A percentile compares a stretch with the other conserved stretches of the same genome.
Evolutionary conservation across 2,113 vertebrate genomes (phyloP).

Genomic region (Glaucidium brasilianum): DNA sequence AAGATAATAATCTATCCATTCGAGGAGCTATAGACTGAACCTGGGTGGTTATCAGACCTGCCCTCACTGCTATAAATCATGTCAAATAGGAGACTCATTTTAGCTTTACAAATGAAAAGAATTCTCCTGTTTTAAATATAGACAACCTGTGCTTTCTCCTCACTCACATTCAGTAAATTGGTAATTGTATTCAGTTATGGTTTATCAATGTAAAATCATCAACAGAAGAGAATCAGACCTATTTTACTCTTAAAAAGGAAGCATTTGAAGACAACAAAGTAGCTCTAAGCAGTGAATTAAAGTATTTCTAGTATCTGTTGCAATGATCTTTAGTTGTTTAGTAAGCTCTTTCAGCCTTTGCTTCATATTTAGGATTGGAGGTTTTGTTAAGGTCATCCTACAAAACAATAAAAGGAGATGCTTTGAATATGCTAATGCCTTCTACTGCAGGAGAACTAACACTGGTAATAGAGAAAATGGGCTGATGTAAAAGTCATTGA

Average conservation of each 20-base stretch:
- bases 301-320: not conserved
- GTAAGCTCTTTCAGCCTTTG: not conserved
- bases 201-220: not conserved
- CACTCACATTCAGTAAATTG: not conserved
- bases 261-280: not conserved
- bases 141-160: not conserved
- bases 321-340: not conserved
- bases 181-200: not conserved
- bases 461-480: not conserved
- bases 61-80: constrained; percentile 57
- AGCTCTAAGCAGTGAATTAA: not conserved
- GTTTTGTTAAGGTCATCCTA: not conserved
- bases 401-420: not conserved
- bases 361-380: not conserved
- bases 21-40: not conserved
- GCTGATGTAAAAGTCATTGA: not conserved
- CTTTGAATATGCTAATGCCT: constrained; percentile 25
- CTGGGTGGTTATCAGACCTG: constrained; percentile 38
- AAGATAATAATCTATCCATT: constrained; percentile 64
- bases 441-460: not conserved
- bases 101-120: not conserved
- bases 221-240: not conserved
- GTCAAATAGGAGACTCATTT: constrained; percentile 35
- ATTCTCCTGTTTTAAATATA: not conserved
- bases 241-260: not conserved